Base-by-base conservation (phyloP, 1,140 invertebrate genomes). In the Drosophila navojoa region DNA sequence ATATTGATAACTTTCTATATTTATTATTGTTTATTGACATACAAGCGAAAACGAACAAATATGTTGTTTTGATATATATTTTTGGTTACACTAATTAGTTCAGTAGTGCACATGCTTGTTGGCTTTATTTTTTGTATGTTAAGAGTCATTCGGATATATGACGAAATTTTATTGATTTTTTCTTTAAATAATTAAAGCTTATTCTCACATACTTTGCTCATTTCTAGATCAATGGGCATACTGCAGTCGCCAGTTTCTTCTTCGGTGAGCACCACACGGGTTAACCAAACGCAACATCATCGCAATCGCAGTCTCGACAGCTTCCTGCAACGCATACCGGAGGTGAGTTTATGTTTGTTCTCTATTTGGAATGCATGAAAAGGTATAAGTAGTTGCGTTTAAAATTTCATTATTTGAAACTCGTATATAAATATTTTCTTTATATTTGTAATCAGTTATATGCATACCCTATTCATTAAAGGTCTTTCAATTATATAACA, bases 291-390 rank as follows among this genome's bases (percentile, higher is more conserved):
- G 6, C 93, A 96, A 71, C 97, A 97, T 90, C 97, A 97, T 91
- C 94, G 97, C 71, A 98, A 98, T 93, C 95, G 97, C 57, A 97
- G 96, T 85, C 92, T 98, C 82, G 97, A 98, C 92, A 97, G 96
- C 54, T 96, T 96, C 16, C 93, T 97, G 45, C 96, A 97, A 90
- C 93, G 96, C 90, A 97, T 97, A 72, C 96, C 96, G 19, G 96
- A 97, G 93, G 96, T 97, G 53, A 91, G 82, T 57, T 45, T 45
- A 7, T 32, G 6, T 32, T 32, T 32, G 1, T 19, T 35, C 10
- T 9, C 1, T 35, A 9, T 35, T 35, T 35, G 6, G 32, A 35
- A 35, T 22, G 19, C 19, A 22, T n/a, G 19, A 22, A 22, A 22
- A 22, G n/a, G n/a, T n/a, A n/a, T n/a, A n/a, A n/a, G n/a, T n/a